Base-by-base conservation (phyloP, 2,888 invertebrate genomes). In the Drosophila gaucha region DNA sequence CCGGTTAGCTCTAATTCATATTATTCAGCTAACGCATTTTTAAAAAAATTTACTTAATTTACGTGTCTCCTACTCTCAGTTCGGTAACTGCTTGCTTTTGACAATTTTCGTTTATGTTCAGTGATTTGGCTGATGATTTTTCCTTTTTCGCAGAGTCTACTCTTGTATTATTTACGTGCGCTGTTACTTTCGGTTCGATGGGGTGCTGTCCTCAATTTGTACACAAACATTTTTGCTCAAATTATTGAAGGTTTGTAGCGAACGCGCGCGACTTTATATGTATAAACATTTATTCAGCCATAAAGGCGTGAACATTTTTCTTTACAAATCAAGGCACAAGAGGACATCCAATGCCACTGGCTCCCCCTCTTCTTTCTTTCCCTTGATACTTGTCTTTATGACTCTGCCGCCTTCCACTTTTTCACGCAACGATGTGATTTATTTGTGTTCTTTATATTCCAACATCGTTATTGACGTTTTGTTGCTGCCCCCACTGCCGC, bases 201-300 rank as follows among this genome's bases (percentile, higher is more conserved):
- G 47, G 20, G 43, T 55, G 41, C 18, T 39, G 60, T 57, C 52
- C 51, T 58, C 44, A 64, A 66, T 74, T 65, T 65, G 65, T 65
- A 47, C 39, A 52, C 44, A 63, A 69, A 66, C 50, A 68, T 71
- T 82, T 62, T 78, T 74, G 31, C 68, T 30, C 36, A 22, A 78
- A 79, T 78, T 60, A 47, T 69, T 58, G 64, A 46, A 49, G 41
- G 50, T 50, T 44, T 49, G 33, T 44, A 56, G 36, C 18, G 28
- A 54, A 26, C 47, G 43, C 44, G 12, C 28, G 16, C 46, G 33
- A 16, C 39, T 64, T 76, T 67, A 54, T 62, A 78, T 74, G 69
- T 66, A 82, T 73, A 78, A 73, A 80, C 80, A 84, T 84, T 66
- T 78, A 84, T 86, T 83, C 80, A 84, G 56, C 80, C 85, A 84